Conservation (phyloP, 2,113 vertebrate species). For the Hippopotamus amphibius region DNA sequence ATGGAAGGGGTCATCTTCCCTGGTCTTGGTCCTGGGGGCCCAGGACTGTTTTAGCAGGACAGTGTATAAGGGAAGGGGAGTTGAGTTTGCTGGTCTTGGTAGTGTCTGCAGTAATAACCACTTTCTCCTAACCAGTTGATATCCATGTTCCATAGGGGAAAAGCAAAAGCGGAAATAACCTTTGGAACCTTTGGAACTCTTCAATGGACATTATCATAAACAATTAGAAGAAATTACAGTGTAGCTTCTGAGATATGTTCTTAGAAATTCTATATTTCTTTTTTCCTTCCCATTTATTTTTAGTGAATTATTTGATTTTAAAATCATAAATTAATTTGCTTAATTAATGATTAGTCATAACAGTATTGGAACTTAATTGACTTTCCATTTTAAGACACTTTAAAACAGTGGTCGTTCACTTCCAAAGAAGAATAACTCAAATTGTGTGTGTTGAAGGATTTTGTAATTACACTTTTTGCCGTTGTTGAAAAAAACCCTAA, state of each 20-base stretch:
- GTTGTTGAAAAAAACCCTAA: not conserved
- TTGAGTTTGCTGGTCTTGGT: slow-evolving; percentile 8
- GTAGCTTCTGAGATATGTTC: slow-evolving; percentile 44
- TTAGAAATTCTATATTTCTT: slow-evolving; percentile 4
- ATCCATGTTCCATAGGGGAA: not conserved
- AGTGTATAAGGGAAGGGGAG: not conserved
- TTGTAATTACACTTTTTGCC: slow-evolving; percentile 37
- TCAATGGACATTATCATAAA: slow-evolving; percentile 20
- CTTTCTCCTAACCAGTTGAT: not conserved
- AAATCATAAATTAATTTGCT: slow-evolving; percentile 28
- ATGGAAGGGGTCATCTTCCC: not conserved
- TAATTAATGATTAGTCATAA: slow-evolving; percentile 28
- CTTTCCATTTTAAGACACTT: slow-evolving; percentile 24
- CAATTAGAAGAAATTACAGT: slow-evolving; percentile 26
- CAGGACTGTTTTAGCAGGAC: not conserved
- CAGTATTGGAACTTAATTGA: slow-evolving; percentile 3
- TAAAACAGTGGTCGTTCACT: not conserved
- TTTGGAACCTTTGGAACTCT: slow-evolving; percentile 33
- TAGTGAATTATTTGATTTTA: slow-evolving; percentile 53
- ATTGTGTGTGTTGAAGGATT: slow-evolving; percentile 40
- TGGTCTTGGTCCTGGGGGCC: not conserved
- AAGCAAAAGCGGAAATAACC: slow-evolving; percentile 46
- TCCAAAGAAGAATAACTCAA: not conserved
- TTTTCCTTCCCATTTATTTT: slow-evolving; percentile 32
- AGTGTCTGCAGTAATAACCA: not conserved